Evolutionary conservation across 2,797 vertebrate species (phyloP).

Genomic region (Clarias laeviceps): DNA sequence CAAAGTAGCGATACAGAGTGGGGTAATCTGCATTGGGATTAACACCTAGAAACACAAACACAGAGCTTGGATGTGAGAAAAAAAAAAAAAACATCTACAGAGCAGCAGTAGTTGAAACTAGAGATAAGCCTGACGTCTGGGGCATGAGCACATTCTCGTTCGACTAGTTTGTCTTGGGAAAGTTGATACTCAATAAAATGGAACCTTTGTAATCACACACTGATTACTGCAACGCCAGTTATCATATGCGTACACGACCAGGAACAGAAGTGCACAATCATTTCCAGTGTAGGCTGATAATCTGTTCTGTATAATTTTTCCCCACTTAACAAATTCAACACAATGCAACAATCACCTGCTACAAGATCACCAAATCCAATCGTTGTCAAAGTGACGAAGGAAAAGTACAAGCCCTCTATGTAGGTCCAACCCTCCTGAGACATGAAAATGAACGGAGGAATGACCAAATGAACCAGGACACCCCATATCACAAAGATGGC

Average conservation of each 20-base stretch:
- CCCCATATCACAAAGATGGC: conserved; percentile 97
- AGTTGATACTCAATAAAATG: background rate
- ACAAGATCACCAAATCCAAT: conserved; percentile 97
- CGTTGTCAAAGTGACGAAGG: conserved; percentile 97
- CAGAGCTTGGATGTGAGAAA: background rate
- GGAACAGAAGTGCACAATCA: background rate
- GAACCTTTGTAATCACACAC: conserved; percentile 22
- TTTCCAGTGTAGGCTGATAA: background rate
- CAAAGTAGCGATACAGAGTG: conserved; percentile 94
- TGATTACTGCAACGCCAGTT: conserved; percentile 17
- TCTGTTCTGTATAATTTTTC: background rate
- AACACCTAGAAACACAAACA: conserved; percentile 78
- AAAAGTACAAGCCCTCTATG: conserved; percentile 94
- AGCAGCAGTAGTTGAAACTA: background rate
- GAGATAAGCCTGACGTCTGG: background rate
- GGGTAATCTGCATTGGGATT: conserved; percentile 89
- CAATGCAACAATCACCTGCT: conserved; percentile 79
- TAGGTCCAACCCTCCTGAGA: conserved; percentile 94
- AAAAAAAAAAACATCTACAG: background rate
- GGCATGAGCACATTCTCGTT: background rate
- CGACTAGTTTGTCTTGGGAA: background rate
- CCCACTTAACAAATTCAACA: background rate
- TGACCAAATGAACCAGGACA: conserved; percentile 89
- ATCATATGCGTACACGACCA: conserved; percentile 25
- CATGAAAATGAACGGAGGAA: conserved; percentile 97